A percentile compares a stretch with the other conserved stretches of the same genome.
phyloP scores from a whole-genome alignment of 2,797 vertebrate species.

The Squalus acanthias region DNA sequence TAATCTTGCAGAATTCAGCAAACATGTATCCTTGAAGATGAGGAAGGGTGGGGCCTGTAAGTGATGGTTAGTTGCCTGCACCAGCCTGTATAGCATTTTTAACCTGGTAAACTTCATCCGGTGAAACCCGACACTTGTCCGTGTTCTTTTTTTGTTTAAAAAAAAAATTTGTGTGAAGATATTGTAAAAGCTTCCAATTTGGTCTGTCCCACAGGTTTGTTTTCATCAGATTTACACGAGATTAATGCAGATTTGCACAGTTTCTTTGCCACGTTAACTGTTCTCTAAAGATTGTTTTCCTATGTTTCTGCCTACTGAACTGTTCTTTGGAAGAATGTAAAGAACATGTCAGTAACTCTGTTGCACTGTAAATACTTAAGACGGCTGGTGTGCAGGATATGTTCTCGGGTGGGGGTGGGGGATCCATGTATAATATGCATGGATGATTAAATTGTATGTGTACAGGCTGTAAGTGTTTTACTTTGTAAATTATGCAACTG shows the following conservation, averaged over 20 bases:
- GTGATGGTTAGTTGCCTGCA: not conserved
- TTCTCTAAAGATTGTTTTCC: conserved; percentile 25
- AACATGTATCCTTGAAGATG: not conserved
- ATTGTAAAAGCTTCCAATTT: not conserved
- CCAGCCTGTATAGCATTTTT: not conserved
- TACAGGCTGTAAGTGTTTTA: conserved; percentile 38
- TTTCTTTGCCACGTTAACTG: conserved; percentile 60
- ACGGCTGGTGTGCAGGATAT: not conserved
- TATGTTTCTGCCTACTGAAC: conserved; percentile 16
- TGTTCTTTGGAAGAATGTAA: not conserved
- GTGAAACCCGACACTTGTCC: not conserved
- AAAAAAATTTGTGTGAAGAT: not conserved
- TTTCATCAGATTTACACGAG: conserved; percentile 53
- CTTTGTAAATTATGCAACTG: conserved; percentile 38
- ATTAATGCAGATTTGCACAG: conserved; percentile 67
- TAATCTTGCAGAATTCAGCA: not conserved
- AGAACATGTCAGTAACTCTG: not conserved
- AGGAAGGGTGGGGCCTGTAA: not conserved
- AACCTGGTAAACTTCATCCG: not conserved
- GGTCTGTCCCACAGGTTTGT: not conserved
- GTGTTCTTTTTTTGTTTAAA: not conserved
- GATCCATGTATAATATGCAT: conserved; percentile 17
- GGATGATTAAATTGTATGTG: not conserved
- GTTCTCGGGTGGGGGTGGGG: not conserved
- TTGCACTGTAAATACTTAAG: conserved; percentile 31